phyloP scores from a whole-genome alignment of 1,140 invertebrate genomes.

The Listronotus bonariensis region DNA sequence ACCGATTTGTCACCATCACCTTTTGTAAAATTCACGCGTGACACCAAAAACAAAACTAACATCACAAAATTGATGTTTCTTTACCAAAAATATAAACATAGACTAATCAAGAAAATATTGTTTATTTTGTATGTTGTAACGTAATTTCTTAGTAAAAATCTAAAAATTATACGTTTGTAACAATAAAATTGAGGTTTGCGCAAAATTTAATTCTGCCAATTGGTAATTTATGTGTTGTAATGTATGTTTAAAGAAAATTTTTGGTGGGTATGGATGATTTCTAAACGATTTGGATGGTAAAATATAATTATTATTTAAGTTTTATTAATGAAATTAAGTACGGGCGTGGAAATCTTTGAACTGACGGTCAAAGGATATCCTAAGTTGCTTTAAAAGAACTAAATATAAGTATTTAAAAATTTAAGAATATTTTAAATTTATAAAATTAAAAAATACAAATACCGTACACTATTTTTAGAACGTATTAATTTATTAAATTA shows the following conservation, averaged over 20 bases:
- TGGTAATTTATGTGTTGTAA: conserved; percentile 21
- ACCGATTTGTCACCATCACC: no score
- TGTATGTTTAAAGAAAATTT: conserved; percentile 1
- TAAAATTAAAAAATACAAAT: no score
- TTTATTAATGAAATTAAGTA: no score
- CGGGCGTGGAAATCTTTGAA: no score
- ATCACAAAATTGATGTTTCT: conserved; percentile 9
- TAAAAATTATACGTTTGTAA: conserved; percentile 25
- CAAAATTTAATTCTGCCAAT: conserved; percentile 16
- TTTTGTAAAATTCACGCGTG: not conserved
- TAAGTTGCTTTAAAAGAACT: no score
- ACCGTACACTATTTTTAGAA: no score
- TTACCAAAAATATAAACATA: conserved; percentile 19
- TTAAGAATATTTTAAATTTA: no score
- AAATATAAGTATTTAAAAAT: no score
- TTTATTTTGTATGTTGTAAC: conserved; percentile 28
- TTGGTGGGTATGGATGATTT: not conserved
- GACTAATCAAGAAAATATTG: conserved; percentile 19
- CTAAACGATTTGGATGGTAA: no score
- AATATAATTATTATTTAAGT: no score
- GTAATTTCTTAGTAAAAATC: conserved; percentile 32
- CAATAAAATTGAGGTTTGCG: conserved; percentile 21
- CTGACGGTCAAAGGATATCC: no score
- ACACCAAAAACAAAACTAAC: conserved; percentile 18
- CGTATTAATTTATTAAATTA: no score